Evolutionary conservation across 2,888 invertebrate genomes (phyloP).

Genomic region (Hyalella azteca): DNA sequence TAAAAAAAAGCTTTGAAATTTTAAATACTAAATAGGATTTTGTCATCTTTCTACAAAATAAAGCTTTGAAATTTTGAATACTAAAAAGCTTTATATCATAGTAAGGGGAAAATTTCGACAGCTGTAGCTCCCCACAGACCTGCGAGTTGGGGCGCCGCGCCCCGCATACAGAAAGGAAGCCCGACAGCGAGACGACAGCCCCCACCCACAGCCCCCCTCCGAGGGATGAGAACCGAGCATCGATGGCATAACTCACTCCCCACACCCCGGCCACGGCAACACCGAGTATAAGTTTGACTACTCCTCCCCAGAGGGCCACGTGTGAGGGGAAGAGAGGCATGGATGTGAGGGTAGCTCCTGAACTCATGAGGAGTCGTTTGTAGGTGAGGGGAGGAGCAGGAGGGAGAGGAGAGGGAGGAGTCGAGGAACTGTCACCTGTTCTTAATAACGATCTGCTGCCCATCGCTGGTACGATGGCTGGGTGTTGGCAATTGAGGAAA

Average conservation of each 20-base stretch:
- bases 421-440: too few species aligned
- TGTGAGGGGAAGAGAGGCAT: constrained; percentile 47
- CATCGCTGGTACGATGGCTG: too few species aligned
- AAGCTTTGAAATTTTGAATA: too few species aligned
- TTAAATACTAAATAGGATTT: too few species aligned
- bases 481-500: too few species aligned
- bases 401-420: neutral
- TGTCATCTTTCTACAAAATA: too few species aligned
- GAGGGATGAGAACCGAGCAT: constrained; percentile 44
- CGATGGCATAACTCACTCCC: constrained; percentile 39
- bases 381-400: constrained; percentile 21
- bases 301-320: constrained; percentile 46
- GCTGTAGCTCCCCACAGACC: neutral
- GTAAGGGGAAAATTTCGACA: too few species aligned
- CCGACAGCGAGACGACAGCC: constrained; percentile 48
- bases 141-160: constrained; percentile 49
- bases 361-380: constrained; percentile 5
- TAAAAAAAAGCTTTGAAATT: too few species aligned
- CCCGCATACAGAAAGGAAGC: constrained; percentile 52
- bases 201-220: constrained; percentile 56
- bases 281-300: constrained; percentile 48
- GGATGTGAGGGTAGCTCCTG: constrained; percentile 44
- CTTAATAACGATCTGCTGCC: too few species aligned
- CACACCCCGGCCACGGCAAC: constrained; percentile 46
- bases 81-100: too few species aligned